Base-by-base conservation (phyloP, 2,888 invertebrate genomes). In the Minunthozetes semirufus region DNA sequence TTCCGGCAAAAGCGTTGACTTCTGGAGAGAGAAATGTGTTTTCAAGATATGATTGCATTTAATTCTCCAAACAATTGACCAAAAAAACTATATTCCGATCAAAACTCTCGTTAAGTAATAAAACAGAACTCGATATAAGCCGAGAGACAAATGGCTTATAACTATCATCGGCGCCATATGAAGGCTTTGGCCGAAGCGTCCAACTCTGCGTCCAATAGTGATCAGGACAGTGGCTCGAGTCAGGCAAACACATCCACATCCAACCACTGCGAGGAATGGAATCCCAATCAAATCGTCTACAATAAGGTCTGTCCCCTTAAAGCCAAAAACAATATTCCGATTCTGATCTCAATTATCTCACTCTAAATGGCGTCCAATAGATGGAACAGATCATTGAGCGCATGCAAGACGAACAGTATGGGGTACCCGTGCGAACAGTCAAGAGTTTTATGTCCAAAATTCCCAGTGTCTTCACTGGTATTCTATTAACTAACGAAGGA, bases 371-470 rank as follows among this genome's bases (percentile, higher is more conserved):
- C n/a, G n/a, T n/a, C n/a, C n/a, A 61, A 61, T 84, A 97, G 96
- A 97, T 97, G 94, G 97, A 97, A 82, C 87, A 89, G 19, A 91
- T 97, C 61, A 89, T 98, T 38, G 94, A 95, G 81, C 90, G 89
- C 84, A 98, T 98, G 97, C 94, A 96, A 84, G 93, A 95, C 80
- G 96, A 96, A 84, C 87, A 86, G 76, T 88, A 88, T 0, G 99
- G 99, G 0, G 95, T 99, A 1, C 94, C 96, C 0, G 97, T 99
- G 22, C 88, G 91, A 79, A 99, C 98, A 0, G 98, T 99, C 50
- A 99, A 99, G 86, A 96, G 93, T 81, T 98, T 99, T 84, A 94
- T 98, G 92, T 92, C 95, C 73, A 98, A 98, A 85, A 96, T 98
- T 81, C 99, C 99, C 50, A 97, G 97, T 74, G 98, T 93, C 77